Base-by-base conservation (phyloP, 2,113 vertebrate genomes). In the Gobiocypris rarus region DNA sequence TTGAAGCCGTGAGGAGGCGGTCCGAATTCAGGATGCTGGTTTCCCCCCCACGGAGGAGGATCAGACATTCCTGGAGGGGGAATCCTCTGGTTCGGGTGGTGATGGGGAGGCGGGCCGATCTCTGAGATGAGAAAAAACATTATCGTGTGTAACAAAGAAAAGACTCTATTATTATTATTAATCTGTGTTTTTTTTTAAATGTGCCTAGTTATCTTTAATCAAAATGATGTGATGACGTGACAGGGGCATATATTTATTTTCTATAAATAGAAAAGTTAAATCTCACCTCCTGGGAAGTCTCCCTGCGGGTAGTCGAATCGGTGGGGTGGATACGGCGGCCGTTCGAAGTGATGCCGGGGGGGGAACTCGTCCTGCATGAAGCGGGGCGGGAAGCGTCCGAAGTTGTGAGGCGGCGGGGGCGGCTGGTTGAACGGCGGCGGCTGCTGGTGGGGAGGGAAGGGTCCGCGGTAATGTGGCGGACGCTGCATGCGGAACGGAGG, bases 331-430 rank as follows among this genome's bases (percentile, higher is more conserved):
- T 97, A 99, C 0, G 97, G 97, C 0, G 97, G 96, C 73, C 97
- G 93, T 89, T 99, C 97, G 14, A 97, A 99, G 85, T 97, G 97
- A 91, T 98, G 97, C 54, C 97, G 94, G 0, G 97, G 97, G 17
- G 98, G 96, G 52, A 99, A 98, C 82, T 99, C 98, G 0, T 99
- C 98, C 92, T 98, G 98, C 96, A 99, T 96, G 90, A 98, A 99
- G 80, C 97, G 97, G 1, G 97, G 97, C 0, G 97, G 97, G 88
- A 98, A 99, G 88, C 98, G 96, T 84, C 96, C 97, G 85, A 99
- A 99, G 89, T 93, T 95, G 90, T 97, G 96, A 71, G 97, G 97
- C 24, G 97, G 98, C 26, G 97, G 98, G 0, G 98, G 98, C 1
- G 97, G 97, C 91, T 98, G 98, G 93, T 94, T 98, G 90, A 97